Conservation (phyloP, 1,140 invertebrate genomes). For the Philopotamus ludificatus region DNA sequence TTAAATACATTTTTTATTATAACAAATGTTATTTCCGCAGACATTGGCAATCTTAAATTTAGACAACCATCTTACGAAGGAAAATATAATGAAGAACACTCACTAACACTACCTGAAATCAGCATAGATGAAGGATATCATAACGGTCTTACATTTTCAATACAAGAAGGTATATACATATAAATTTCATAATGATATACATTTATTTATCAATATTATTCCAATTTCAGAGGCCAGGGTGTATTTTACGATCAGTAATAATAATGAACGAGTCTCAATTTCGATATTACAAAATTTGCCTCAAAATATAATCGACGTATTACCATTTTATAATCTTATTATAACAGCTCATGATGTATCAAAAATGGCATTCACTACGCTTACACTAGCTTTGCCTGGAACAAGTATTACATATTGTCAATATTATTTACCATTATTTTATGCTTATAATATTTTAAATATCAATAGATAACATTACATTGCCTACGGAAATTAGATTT, state of each 20-base stretch:
- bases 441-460: not conserved
- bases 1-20: not conserved
- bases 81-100: not conserved
- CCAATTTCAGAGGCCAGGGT: not conserved
- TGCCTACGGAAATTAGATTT: not conserved
- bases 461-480: not conserved
- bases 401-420: not conserved
- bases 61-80: not conserved
- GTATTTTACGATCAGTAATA: not conserved
- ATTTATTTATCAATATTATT: not conserved
- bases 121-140: not conserved
- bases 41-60: conserved; percentile 1
- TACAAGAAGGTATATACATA: conserved; percentile 4
- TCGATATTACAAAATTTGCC: not conserved
- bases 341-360: not conserved
- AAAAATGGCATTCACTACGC: not conserved
- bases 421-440: not conserved
- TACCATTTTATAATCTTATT: not conserved
- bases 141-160: not conserved
- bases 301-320: not conserved
- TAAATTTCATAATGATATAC: not conserved
- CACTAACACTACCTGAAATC: not conserved
- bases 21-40: not conserved
- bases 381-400: not conserved
- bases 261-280: not conserved